These are phyloP conservation scores for Nixonia krombeini DNA, from an alignment of 1,140 invertebrate genomes.

Conservation along the genomic window DNA sequence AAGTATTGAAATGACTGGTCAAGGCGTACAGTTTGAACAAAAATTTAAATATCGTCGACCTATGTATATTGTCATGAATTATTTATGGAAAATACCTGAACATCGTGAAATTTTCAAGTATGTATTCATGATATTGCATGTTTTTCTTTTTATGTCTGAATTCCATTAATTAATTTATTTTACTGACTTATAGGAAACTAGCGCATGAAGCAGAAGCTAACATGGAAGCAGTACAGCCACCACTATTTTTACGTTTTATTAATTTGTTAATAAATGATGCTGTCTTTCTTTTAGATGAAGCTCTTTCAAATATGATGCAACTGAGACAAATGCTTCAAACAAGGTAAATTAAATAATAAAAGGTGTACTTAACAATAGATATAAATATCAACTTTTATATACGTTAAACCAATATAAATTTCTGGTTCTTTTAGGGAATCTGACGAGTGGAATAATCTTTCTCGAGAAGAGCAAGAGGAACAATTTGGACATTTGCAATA, in stretches of 20 bases:
- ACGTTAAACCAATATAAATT: no score
- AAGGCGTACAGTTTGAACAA: slow-evolving; percentile 96
- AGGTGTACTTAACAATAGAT: no score
- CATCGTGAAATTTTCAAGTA: slow-evolving; percentile 84
- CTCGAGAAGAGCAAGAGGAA: slow-evolving; percentile 83
- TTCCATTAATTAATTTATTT: slow-evolving; percentile 5
- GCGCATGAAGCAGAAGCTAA: slow-evolving; percentile 86
- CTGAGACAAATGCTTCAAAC: slow-evolving; percentile 81
- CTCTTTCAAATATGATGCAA: slow-evolving; percentile 87
- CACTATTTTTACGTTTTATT: slow-evolving; percentile 93
- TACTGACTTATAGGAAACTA: slow-evolving; percentile 66
- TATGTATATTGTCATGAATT: slow-evolving; percentile 95
- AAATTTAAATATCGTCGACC: slow-evolving; percentile 97
- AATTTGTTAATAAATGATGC: slow-evolving; percentile 97
- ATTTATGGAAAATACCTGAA: slow-evolving; percentile 88
- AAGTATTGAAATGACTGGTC: slow-evolving; percentile 96
- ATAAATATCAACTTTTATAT: no score
- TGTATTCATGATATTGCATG: no score
- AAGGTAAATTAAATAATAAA: slow-evolving; percentile 69
- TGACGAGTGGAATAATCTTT: slow-evolving; percentile 82
- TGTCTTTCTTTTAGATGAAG: slow-evolving; percentile 93
- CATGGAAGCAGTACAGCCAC: slow-evolving; percentile 91
- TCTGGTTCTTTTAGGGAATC: slow-evolving; percentile 74
- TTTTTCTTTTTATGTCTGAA: slow-evolving; percentile 2
- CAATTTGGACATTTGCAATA: slow-evolving; percentile 83